A percentile compares a stretch with the other conserved stretches of the same genome.
Evolutionary conservation across 2,888 invertebrate species (phyloP).

Genomic region (Fragum whitleyi): DNA sequence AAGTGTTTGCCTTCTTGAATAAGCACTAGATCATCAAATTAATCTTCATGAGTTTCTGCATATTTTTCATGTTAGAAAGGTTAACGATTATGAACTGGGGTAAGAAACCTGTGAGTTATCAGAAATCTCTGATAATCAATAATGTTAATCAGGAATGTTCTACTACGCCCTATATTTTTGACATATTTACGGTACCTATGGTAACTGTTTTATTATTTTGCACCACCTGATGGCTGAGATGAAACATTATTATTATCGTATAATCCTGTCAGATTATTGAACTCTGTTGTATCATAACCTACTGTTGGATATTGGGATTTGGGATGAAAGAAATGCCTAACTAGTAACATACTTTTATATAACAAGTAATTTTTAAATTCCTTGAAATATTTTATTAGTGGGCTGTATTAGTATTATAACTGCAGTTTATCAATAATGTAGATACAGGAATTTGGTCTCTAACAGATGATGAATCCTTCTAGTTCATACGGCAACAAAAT

Average conservation of each 20-base stretch:
- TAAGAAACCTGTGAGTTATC: conserved; percentile 3
- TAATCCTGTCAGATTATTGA: conserved; percentile 14
- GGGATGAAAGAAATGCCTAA: background rate
- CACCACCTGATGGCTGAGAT: conserved; percentile 23
- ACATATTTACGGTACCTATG: conserved; percentile 24
- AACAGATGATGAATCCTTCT: no score
- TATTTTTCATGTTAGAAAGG: background rate
- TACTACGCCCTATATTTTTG: conserved; percentile 18
- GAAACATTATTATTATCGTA: conserved; percentile 7
- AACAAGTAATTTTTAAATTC: background rate
- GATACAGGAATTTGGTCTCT: no score
- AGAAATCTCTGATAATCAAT: conserved; percentile 11
- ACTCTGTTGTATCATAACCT: conserved; percentile 7
- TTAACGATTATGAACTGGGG: background rate
- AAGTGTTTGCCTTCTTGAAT: no score
- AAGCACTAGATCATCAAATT: no score
- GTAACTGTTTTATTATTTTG: conserved; percentile 16
- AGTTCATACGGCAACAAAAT: no score
- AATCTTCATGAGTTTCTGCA: no score
- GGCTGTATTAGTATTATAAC: no score
- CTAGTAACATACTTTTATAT: background rate
- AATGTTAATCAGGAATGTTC: conserved; percentile 1
- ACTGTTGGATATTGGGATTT: background rate
- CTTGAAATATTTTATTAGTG: background rate
- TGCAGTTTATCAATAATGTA: no score